Evolutionary conservation across 2,797 vertebrate species (phyloP).

Genomic region (Bucorvus abyssinicus): DNA sequence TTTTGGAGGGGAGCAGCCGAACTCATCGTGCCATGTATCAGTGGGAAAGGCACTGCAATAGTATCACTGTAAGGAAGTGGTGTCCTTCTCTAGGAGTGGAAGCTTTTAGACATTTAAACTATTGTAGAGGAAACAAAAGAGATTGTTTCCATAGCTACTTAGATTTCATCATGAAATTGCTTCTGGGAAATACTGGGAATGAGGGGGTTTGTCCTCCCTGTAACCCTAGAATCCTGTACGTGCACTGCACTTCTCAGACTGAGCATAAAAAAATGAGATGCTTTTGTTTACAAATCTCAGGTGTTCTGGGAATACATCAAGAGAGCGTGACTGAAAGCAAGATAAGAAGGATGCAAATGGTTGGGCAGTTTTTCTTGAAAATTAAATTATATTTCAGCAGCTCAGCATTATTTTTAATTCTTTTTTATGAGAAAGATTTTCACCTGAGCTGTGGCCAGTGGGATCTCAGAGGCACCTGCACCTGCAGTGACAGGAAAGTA

Average conservation of each 20-base stretch:
- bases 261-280: not conserved
- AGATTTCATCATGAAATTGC: not conserved
- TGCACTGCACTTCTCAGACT: not conserved
- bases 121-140: not conserved
- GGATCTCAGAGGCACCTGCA: not conserved
- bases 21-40: not conserved
- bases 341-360: not conserved
- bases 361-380: not conserved
- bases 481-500: not conserved
- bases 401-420: not conserved
- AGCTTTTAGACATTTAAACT: not conserved
- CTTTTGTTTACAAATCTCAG: not conserved
- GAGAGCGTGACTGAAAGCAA: not conserved
- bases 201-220: not conserved
- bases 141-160: constrained; percentile 26
- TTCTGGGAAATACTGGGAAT: not conserved
- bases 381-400: not conserved
- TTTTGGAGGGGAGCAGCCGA: not conserved
- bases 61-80: not conserved
- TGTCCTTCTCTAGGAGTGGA: not conserved
- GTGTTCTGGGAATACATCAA: not conserved
- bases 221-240: not conserved
- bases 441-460: not conserved
- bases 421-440: not conserved
- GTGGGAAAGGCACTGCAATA: not conserved